Percentiles rank a stretch among this genome's conserved stretches.
Conservation (phyloP, 2,888 invertebrate species). For the Fragum fragum region DNA sequence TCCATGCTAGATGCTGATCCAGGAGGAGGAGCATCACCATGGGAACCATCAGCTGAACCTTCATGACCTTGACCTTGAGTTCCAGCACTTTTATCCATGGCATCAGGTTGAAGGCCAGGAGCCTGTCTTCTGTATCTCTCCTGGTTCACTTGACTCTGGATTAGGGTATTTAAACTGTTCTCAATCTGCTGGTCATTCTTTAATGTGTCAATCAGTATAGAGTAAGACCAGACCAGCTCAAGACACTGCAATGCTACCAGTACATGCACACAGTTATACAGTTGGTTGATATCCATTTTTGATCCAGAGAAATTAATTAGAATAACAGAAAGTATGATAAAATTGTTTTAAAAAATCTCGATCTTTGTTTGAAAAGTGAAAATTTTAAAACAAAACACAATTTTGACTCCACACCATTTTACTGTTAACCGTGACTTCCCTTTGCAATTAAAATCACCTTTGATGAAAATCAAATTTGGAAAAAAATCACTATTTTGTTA, state of each 20-base stretch:
- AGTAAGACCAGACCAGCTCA: conserved; percentile 25
- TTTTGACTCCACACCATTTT: too few species aligned
- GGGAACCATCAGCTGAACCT: background rate
- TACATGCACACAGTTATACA: conserved; percentile 10
- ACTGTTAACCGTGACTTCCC: too few species aligned
- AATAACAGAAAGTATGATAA: background rate
- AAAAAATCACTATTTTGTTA: too few species aligned
- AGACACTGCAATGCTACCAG: conserved; percentile 12
- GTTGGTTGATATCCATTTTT: background rate
- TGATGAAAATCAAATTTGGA: too few species aligned
- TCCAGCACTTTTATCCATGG: background rate
- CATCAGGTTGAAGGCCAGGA: background rate
- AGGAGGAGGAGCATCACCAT: background rate
- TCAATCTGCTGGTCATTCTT: conserved; percentile 25
- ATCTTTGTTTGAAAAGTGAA: too few species aligned
- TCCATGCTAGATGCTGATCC: background rate
- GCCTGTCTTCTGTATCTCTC: conserved; percentile 10
- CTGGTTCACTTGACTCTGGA: conserved; percentile 3
- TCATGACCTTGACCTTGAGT: conserved; percentile 5
- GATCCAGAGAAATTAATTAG: too few species aligned
- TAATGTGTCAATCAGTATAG: conserved; percentile 15
- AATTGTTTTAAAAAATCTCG: background rate
- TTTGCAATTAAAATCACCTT: too few species aligned
- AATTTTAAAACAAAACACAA: too few species aligned
- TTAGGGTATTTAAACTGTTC: conserved; percentile 3